Evolutionary conservation across 2,113 vertebrate species (phyloP).

Genomic region (Argyrosomus japonicus): DNA sequence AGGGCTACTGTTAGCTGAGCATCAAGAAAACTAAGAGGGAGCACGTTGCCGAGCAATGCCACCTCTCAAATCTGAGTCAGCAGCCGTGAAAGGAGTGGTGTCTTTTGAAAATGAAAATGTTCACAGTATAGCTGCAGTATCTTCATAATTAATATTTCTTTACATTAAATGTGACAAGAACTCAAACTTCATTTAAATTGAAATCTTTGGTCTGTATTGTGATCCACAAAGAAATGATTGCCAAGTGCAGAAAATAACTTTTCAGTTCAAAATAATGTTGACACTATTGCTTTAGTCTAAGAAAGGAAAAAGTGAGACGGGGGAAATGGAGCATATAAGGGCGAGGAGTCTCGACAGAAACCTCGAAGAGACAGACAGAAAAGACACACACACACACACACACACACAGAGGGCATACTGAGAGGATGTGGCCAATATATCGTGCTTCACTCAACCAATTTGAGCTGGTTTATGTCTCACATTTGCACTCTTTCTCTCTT

Average conservation of each 20-base stretch:
- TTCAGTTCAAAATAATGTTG: slow-evolving; percentile 17
- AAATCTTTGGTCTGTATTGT: neutral
- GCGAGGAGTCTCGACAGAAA: slow-evolving; percentile 11
- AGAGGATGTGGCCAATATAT: slow-evolving; percentile 8
- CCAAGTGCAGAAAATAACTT: slow-evolving; percentile 10
- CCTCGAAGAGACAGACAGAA: neutral
- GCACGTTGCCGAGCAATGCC: neutral
- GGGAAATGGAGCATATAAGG: slow-evolving; percentile 35
- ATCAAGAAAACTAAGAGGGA: neutral
- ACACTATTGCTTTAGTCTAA: slow-evolving; percentile 18
- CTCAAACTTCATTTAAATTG: neutral
- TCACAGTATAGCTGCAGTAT: neutral
- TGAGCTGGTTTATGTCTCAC: slow-evolving; percentile 40
- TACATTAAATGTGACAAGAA: neutral
- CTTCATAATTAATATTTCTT: neutral
- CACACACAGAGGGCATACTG: neutral
- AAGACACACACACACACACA: neutral
- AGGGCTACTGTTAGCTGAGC: neutral
- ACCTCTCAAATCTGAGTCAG: neutral
- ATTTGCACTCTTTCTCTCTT: slow-evolving; percentile 22
- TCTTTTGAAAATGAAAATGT: neutral
- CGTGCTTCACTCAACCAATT: slow-evolving; percentile 9
- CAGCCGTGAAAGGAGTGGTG: neutral
- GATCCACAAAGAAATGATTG: neutral
- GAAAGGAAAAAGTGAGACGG: slow-evolving; percentile 23